Evolutionary conservation across 2,888 invertebrate genomes (phyloP), one percentile per base, ranked within the genome.

Genomic region (Balanococcus diminutus): DNA sequence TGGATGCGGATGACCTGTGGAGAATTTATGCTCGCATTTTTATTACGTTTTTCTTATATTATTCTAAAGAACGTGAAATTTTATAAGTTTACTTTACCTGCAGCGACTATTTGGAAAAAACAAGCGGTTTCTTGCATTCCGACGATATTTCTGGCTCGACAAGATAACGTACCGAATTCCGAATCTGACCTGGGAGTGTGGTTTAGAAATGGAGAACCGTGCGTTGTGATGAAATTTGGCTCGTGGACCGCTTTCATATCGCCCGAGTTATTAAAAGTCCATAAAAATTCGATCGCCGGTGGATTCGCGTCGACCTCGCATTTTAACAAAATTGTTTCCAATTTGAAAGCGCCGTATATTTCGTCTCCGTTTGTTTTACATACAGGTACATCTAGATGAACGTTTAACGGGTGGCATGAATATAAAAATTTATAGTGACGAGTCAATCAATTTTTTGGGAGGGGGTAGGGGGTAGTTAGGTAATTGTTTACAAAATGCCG

Each of bases 201-300:
- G 91, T 95, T 95, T 87, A 96, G 92, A 36, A 93, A 92, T 84
- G 94, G 94, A 1, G 93, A 92, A 87, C 93, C 93, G 1, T 94
- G 93, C 87, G 94, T 92, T 88, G 92, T 93, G 88, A 91, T 93
- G 90, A 92, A 94, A 89, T 93, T 93, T 84, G 94, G 93, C 86
- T 92, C 90, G 86, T 95, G 93, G 88, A 95, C 92, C 90, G 96
- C 95, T 82, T 94, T 94, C 91, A 95, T 94, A 89, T 96, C 95
- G 22, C 96, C 96, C 87, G 96, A 96, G 90, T 95, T 96, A 91
- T 97, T 97, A 92, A 97, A 96, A 88, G 96, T 96, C 97, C 97
- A 97, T 89, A 82, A 79, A 79, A 39, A 86, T 79, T 83, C 86
- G 89, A 94, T 93, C 86, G 94, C 92, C 6, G 95, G 93, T n/a